Base-by-base conservation (phyloP, 2,797 vertebrate species). In the Takifugu rubripes region DNA sequence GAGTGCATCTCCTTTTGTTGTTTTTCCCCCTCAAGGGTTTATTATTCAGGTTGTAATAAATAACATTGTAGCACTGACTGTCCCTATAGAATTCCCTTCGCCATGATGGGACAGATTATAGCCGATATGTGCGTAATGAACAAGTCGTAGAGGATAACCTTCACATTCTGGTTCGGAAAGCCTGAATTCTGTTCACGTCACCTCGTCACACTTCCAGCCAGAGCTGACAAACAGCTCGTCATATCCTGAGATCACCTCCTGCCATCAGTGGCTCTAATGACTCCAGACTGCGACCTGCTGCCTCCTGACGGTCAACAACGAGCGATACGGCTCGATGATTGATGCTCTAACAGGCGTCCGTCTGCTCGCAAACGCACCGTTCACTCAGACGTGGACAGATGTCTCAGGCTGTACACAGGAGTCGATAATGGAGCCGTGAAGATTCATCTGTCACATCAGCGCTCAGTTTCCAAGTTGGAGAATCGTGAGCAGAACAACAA, bases 401-500 rank as follows among this genome's bases (percentile, higher is more conserved):
- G 44, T 21, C 16, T n/a, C 44, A 21, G 44, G 36, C 36, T 40
- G 36, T 40, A 46, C 16, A 21, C n/a, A 25, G n/a, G 21, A 48
- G 17, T 24, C 46, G 17, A 48, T 48, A 48, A 48, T 48, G n/a
- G 3, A 25, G 46, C 46, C 17, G 17, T 21, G 46, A 48, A 21
- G 21, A 25, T 21, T 25, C 16, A 48, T 47, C 43, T 16, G 43
- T 44, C 43, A 44, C 15, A 44, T 44, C 43, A 14, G 5, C 42
- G 56, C 55, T 46, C 7, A 54, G 47, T 56, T 56, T 50, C 66
- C 64, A 40, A 65, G 47, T 47, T 60, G 59, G 65, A 78, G 36
- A 16, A 66, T 61, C 60, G 66, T 54, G 46, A 76, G 64, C 50
- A 61, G 45, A 56, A 73, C 17, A 51, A 66, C 64, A 70, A 61